Evolutionary conservation across 1,140 invertebrate species (phyloP).

Genomic region (Bombus pyrosoma): DNA sequence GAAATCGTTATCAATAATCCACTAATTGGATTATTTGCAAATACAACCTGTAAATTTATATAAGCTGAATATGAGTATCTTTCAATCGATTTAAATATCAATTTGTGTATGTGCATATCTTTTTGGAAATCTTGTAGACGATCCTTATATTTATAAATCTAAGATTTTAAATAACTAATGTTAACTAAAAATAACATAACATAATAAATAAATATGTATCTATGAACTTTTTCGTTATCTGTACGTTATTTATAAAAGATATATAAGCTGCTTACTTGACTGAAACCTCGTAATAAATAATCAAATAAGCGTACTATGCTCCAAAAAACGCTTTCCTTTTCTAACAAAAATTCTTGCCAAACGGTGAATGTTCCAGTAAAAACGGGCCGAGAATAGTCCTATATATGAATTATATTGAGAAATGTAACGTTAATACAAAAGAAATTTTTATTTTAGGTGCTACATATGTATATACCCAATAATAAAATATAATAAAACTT

Average conservation of each 20-base stretch:
- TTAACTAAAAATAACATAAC: background rate
- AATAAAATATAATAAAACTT: no score
- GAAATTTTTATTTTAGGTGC: background rate
- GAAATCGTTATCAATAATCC: conserved; percentile 78
- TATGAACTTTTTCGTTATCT: background rate
- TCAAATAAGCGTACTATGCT: conserved; percentile 73
- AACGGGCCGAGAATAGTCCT: conserved; percentile 65
- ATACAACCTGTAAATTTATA: conserved; percentile 72
- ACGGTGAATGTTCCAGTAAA: conserved; percentile 78
- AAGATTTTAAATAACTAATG: background rate
- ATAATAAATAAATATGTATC: background rate
- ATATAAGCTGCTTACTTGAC: conserved; percentile 74
- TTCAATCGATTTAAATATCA: background rate
- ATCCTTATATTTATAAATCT: background rate
- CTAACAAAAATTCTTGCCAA: conserved; percentile 71
- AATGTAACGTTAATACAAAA: conserved; percentile 22
- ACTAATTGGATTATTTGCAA: conserved; percentile 81
- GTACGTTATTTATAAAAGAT: background rate
- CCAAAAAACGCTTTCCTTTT: conserved; percentile 69
- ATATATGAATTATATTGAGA: conserved; percentile 15
- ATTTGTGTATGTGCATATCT: background rate
- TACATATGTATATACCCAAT: no score
- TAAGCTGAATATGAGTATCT: background rate
- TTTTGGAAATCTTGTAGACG: background rate
- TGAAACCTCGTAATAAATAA: conserved; percentile 77